These are phyloP conservation scores for Heterodera filipjevi DNA, from an alignment of 2,888 invertebrate species.

Conservation along the genomic window DNA sequence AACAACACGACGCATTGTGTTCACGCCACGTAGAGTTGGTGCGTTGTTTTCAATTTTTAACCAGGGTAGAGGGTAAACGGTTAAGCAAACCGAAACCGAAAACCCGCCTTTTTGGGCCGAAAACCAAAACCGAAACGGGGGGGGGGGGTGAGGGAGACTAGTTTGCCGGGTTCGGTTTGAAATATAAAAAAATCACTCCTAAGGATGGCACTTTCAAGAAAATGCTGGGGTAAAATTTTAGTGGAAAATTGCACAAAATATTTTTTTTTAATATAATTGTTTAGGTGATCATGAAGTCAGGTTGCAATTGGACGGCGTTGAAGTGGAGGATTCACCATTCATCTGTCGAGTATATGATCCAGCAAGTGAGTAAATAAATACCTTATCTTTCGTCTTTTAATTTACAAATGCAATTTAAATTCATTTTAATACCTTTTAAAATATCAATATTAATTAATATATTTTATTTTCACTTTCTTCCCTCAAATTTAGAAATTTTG, in stretches of 20 bases:
- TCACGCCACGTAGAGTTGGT: conserved; percentile 82
- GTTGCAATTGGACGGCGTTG: conserved; percentile 65
- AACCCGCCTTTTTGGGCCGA: too few species aligned
- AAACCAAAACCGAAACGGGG: too few species aligned
- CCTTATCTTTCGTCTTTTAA: too few species aligned
- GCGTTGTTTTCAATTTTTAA: conserved; percentile 27
- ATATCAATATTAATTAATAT: too few species aligned
- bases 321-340: conserved; percentile 76
- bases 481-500: conserved; percentile 44
- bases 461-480: neutral
- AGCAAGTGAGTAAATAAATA: conserved; percentile 70
- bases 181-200: too few species aligned
- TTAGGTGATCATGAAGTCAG: conserved; percentile 74
- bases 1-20: conserved; percentile 73
- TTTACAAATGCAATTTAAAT: neutral
- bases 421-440: neutral
- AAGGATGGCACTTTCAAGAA: too few species aligned
- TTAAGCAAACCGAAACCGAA: too few species aligned
- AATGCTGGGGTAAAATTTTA: too few species aligned
- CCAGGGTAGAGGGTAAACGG: too few species aligned
- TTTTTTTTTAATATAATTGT: conserved; percentile 68
- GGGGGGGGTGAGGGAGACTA: too few species aligned
- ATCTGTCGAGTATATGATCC: conserved; percentile 88
- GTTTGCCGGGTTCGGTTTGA: too few species aligned
- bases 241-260: too few species aligned